Evolutionary conservation across 2,113 vertebrate species (phyloP).

Genomic region (Saimiri boliviensis): DNA sequence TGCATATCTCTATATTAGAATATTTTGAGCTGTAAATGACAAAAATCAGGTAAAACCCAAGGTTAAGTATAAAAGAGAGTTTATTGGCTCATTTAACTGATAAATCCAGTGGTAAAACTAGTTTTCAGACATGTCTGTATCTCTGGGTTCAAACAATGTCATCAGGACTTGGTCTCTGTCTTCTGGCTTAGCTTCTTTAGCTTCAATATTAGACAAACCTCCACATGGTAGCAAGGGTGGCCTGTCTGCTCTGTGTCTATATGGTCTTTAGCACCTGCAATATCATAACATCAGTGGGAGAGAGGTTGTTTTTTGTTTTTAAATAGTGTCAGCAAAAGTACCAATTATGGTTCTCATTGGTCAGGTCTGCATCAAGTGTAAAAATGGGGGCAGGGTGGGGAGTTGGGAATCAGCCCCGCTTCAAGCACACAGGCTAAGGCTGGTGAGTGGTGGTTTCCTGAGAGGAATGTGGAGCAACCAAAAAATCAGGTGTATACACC

Average conservation of each 20-base stretch:
- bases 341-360: neutral
- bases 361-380: neutral
- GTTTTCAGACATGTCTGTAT: neutral
- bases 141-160: neutral
- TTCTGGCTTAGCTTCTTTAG: neutral
- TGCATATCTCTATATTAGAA: neutral
- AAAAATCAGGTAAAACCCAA: slow-evolving; percentile 10
- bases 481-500: neutral
- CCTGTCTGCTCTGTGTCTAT: neutral
- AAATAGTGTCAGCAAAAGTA: neutral
- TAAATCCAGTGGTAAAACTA: neutral
- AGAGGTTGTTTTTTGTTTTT: neutral
- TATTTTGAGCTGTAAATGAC: neutral
- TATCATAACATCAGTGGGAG: neutral
- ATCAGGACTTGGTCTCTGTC: neutral
- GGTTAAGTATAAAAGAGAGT: neutral
- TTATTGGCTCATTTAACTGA: neutral
- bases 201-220: neutral
- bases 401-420: neutral
- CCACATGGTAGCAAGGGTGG: neutral
- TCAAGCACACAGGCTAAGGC: neutral
- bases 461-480: neutral
- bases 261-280: neutral
- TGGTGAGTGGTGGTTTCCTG: neutral
- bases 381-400: neutral